A percentile compares a stretch with the other conserved stretches of the same genome.
These are phyloP conservation scores for Morpho achilles DNA, from an alignment of 2,888 invertebrate species.

Conservation along the genomic window DNA sequence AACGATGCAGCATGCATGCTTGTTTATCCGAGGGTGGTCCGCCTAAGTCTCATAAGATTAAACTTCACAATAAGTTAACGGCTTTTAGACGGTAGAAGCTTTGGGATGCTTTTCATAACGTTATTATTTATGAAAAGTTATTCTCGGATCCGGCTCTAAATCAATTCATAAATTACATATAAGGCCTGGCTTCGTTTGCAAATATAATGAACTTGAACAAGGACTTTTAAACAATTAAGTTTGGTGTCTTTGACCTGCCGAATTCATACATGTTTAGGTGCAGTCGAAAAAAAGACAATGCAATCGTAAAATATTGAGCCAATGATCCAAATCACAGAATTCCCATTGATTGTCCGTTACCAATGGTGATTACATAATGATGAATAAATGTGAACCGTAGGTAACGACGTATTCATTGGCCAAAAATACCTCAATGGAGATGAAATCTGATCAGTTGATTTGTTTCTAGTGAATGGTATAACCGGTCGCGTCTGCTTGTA, in stretches of 20 bases:
- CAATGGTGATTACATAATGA: slow-evolving; percentile 40
- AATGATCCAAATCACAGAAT: slow-evolving; percentile 36
- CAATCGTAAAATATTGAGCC: slow-evolving; percentile 31
- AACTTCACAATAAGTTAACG: slow-evolving; percentile 12
- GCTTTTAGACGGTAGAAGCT: slow-evolving; percentile 10
- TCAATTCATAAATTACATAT: background rate
- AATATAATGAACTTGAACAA: slow-evolving; percentile 1
- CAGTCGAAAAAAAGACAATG: slow-evolving; percentile 27
- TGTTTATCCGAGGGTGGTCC: slow-evolving; percentile 21
- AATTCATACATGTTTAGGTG: background rate
- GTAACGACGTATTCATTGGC: slow-evolving; percentile 26
- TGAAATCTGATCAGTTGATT: slow-evolving; percentile 26
- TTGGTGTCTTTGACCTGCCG: slow-evolving; percentile 1
- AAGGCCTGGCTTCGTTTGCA: background rate
- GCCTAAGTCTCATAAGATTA: slow-evolving; percentile 18
- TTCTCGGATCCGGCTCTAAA: slow-evolving; percentile 2
- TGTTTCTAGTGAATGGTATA: slow-evolving; percentile 28
- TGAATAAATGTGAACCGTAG: slow-evolving; percentile 34
- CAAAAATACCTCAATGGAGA: slow-evolving; percentile 30
- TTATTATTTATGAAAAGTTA: slow-evolving; percentile 2
- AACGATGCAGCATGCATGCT: slow-evolving; percentile 15
- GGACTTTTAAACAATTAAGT: slow-evolving; percentile 4
- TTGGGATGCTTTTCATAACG: slow-evolving; percentile 8
- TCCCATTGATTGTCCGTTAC: slow-evolving; percentile 29
- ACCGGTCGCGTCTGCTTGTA: slow-evolving; percentile 34